These are phyloP conservation scores for Andricus grossulariae DNA, from an alignment of 1,140 invertebrate genomes.

Conservation along the genomic window DNA sequence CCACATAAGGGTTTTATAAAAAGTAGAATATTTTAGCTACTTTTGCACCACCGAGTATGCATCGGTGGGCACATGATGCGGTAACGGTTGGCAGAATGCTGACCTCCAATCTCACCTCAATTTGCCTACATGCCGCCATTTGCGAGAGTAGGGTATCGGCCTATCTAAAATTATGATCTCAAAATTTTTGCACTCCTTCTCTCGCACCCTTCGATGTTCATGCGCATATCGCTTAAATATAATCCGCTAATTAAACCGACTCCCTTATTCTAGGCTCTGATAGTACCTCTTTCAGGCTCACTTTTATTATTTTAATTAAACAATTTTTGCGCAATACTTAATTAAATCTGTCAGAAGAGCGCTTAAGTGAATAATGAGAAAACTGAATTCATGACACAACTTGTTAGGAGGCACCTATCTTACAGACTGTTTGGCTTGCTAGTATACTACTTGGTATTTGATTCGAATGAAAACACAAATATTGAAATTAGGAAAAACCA, in stretches of 20 bases:
- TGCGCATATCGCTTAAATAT: slow-evolving; percentile 41
- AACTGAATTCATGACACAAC: too few species aligned
- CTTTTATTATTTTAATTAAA: slow-evolving; percentile 3
- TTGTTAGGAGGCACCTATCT: too few species aligned
- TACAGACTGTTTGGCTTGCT: too few species aligned
- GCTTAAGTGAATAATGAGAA: neutral
- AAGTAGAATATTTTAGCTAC: slow-evolving; percentile 49
- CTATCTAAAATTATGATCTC: slow-evolving; percentile 77
- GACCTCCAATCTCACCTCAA: slow-evolving; percentile 77
- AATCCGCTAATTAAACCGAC: slow-evolving; percentile 56
- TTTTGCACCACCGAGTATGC: slow-evolving; percentile 54
- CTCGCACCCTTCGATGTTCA: slow-evolving; percentile 17
- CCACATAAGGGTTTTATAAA: slow-evolving; percentile 34
- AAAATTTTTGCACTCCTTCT: slow-evolving; percentile 63
- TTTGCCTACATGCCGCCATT: slow-evolving; percentile 74
- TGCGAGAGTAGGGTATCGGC: slow-evolving; percentile 63
- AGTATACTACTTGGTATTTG: too few species aligned
- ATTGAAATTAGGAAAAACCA: too few species aligned
- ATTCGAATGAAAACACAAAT: too few species aligned
- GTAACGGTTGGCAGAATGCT: slow-evolving; percentile 63
- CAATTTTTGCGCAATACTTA: neutral
- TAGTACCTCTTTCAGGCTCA: slow-evolving; percentile 1
- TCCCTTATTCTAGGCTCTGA: slow-evolving; percentile 7
- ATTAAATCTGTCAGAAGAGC: slow-evolving; percentile 6
- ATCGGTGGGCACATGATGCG: slow-evolving; percentile 50